Evolutionary conservation across 1,140 invertebrate genomes (phyloP), one percentile per base, ranked within the genome.

Genomic region (Lethocerus indicus): DNA sequence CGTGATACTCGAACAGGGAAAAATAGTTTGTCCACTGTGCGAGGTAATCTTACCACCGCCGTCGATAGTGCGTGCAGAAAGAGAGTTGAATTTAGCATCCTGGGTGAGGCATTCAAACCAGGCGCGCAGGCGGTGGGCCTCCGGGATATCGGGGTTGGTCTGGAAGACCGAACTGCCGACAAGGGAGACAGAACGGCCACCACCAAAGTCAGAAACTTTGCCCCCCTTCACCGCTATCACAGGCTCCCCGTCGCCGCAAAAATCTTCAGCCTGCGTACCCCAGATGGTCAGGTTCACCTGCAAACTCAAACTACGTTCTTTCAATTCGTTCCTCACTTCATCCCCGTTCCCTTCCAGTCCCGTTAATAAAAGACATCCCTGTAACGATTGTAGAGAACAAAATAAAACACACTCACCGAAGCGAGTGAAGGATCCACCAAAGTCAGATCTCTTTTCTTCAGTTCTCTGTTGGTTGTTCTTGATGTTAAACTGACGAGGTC

Each of bases 391-490:
- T 9, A 32, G 29, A 32, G 29, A 9, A 32, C n/a, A 49, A 46
- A n/a, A 20, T 23, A 24, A 47, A 51, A 23, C 16, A 2, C 4
- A 57, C 67, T 74, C 59, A 97, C 85, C 50, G 80, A 76, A 46
- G 77, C 74, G 52, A 79, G 78, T 32, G 83, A 80, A 54, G 82
- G 73, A 67, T 99, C 96, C 0, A 97, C 82, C 6, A 99, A 59
- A 14, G 72, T 73, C 1, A 98, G 54, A 55, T 98, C 92, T 53
- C 91, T 71, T 61, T 98, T 98, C 53, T 78, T 83, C 2, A 97
- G 67, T 66, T 93, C 84, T 60, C 76, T 81, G 27, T 83, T 81
- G 0, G 80, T 83, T 42, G 72, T 76, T 60, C 72, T 77, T 3
- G 80, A 74, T 9, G 74, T 76, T 14, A 98, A 69, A 3, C 73